phyloP scores from a whole-genome alignment of 2,888 invertebrate species.

The Corbicula japonica region DNA sequence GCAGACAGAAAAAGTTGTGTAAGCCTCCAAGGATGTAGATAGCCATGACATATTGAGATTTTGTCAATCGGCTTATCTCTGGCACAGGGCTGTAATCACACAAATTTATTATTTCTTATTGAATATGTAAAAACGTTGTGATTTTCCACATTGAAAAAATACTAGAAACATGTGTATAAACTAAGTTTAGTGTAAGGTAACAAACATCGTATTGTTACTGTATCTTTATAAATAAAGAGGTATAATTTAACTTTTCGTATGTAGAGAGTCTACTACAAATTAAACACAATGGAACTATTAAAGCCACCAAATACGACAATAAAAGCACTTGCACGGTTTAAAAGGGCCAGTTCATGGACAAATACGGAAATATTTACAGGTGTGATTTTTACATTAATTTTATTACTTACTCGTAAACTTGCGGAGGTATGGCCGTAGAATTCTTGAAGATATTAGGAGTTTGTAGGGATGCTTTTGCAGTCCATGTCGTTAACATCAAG shows the following conservation, averaged over 20 bases:
- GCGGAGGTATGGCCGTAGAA: constrained; percentile 74
- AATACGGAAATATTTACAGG: no score
- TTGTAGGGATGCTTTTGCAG: constrained; percentile 80
- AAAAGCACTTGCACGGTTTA: no score
- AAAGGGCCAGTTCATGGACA: no score
- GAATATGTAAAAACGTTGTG: not conserved
- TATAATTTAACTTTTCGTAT: no score
- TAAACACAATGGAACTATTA: no score
- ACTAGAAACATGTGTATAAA: not conserved
- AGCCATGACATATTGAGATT: constrained; percentile 75
- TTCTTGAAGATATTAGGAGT: constrained; percentile 73
- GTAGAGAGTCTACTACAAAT: no score
- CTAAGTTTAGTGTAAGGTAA: no score
- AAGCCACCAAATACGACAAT: no score
- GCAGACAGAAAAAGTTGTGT: constrained; percentile 83
- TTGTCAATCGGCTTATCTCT: constrained; percentile 71
- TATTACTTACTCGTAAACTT: constrained; percentile 75
- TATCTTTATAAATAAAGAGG: no score
- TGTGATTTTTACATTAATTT: no score
- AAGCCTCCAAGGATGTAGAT: constrained; percentile 82
- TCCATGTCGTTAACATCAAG: constrained; percentile 85
- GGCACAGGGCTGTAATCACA: constrained; percentile 77
- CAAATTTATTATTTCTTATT: not conserved
- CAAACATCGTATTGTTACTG: no score
- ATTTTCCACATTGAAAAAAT: not conserved